Percentiles rank a stretch among this genome's conserved stretches.
Conservation (phyloP, 1,140 invertebrate genomes). For the Plectus sambesii region DNA sequence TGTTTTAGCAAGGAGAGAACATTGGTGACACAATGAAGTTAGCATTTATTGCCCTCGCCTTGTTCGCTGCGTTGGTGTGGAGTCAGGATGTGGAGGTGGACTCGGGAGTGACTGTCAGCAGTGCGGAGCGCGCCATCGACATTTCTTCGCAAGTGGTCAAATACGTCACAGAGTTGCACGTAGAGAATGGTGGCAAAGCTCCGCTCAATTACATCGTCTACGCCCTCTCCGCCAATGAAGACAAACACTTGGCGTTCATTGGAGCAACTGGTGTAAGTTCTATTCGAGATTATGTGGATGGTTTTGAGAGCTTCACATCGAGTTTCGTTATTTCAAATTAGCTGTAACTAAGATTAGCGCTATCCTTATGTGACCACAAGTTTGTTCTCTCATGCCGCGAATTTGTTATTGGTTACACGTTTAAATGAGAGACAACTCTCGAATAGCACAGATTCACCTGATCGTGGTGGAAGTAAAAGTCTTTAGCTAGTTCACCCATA, state of each 20-base stretch:
- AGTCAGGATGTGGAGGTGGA: too few relatives aligned
- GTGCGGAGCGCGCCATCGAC: slow-evolving; percentile 26
- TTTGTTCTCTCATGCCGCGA: neutral
- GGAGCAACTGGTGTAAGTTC: slow-evolving; percentile 16
- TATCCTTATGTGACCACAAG: neutral
- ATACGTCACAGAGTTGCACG: slow-evolving; percentile 16
- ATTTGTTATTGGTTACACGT: too few relatives aligned
- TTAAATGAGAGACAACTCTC: too few relatives aligned
- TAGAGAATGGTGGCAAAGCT: slow-evolving; percentile 32
- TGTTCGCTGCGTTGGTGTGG: too few relatives aligned
- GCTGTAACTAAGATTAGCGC: neutral
- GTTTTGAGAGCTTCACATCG: neutral
- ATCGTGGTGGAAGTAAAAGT: too few relatives aligned
- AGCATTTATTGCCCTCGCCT: too few relatives aligned
- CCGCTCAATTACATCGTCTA: slow-evolving; percentile 27
- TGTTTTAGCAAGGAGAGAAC: too few relatives aligned
- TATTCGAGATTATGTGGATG: neutral
- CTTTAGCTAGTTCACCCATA: too few relatives aligned
- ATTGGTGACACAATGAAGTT: too few relatives aligned
- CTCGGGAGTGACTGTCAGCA: slow-evolving; percentile 23
- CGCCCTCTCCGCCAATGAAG: slow-evolving; percentile 20
- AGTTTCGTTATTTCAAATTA: neutral
- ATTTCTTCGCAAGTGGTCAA: slow-evolving; percentile 36
- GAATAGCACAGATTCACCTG: too few relatives aligned
- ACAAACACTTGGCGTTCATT: slow-evolving; percentile 29